Evolutionary conservation across 2,113 vertebrate genomes (phyloP).

Genomic region (Laterallus jamaicensis): DNA sequence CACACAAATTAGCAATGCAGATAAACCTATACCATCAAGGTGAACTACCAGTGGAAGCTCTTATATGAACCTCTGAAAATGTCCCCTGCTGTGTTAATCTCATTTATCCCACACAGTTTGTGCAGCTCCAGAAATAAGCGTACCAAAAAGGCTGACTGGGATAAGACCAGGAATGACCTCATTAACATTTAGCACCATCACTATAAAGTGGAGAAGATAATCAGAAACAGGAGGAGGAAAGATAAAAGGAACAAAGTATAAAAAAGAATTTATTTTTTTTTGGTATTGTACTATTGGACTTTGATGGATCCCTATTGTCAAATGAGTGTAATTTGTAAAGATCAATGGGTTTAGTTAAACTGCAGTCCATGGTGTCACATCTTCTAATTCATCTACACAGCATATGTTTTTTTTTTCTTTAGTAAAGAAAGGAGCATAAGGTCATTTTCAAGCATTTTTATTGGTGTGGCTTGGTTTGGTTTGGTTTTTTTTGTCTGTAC

Average conservation of each 20-base stretch:
- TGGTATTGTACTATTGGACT: constrained; percentile 40
- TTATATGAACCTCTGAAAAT: constrained; percentile 2
- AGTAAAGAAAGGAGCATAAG: constrained; percentile 35
- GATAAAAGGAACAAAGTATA: constrained; percentile 45
- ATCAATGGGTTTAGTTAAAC: constrained; percentile 70
- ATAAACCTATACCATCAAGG: background rate
- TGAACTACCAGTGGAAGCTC: background rate
- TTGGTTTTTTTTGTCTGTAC: background rate
- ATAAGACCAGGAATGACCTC: constrained; percentile 22
- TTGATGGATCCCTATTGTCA: constrained; percentile 69
- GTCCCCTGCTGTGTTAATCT: background rate
- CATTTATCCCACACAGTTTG: background rate
- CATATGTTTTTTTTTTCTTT: constrained; percentile 18
- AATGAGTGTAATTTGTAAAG: constrained; percentile 70
- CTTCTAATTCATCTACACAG: constrained; percentile 58
- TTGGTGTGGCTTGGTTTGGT: background rate
- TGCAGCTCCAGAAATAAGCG: constrained; percentile 15
- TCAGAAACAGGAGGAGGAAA: constrained; percentile 32
- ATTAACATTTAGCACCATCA: constrained; percentile 46
- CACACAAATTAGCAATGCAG: background rate
- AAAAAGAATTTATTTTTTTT: constrained; percentile 27
- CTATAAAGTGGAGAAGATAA: constrained; percentile 28
- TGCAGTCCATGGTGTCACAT: background rate
- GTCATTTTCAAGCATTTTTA: constrained; percentile 45
- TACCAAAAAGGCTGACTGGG: background rate